phyloP scores from a whole-genome alignment of 2,888 invertebrate genomes.

The Neoaliturus tenellus region DNA sequence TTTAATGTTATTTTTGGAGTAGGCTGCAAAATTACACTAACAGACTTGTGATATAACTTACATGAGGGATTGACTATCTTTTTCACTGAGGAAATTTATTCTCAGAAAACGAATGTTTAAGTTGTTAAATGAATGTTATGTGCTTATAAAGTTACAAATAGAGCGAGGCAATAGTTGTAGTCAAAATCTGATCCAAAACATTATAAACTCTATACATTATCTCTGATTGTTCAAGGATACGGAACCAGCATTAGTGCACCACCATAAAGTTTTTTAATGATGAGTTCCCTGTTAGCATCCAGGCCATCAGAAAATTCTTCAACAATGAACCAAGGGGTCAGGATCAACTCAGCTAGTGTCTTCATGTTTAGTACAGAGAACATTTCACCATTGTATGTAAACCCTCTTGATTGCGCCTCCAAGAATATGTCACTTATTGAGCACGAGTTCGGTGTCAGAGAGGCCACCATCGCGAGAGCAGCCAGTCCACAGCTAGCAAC shows the following conservation, averaged over 20 bases:
- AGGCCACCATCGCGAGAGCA: constrained; percentile 88
- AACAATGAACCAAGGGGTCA: constrained; percentile 74
- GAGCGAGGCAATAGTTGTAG: no score
- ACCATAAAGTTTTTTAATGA: constrained; percentile 75
- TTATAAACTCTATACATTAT: no score
- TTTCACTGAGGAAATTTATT: no score
- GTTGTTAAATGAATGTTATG: no score
- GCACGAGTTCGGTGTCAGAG: constrained; percentile 76
- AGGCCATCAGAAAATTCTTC: constrained; percentile 73
- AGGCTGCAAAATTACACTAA: no score
- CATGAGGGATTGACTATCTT: no score
- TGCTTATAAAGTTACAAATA: no score
- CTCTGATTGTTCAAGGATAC: no score
- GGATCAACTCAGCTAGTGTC: constrained; percentile 76
- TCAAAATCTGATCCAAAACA: no score
- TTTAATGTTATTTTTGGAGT: no score
- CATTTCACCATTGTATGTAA: constrained; percentile 92
- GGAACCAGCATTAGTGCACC: constrained; percentile 79
- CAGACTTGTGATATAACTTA: no score
- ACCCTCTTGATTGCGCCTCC: constrained; percentile 79
- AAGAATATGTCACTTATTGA: constrained; percentile 76
- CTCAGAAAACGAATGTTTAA: no score
- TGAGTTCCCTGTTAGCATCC: constrained; percentile 74
- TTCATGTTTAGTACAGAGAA: constrained; percentile 86
- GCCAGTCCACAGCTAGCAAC: constrained; percentile 88